phyloP scores from a whole-genome alignment of 92 coral and sea anemone genomes.

The Micromussa lordhowensis region DNA sequence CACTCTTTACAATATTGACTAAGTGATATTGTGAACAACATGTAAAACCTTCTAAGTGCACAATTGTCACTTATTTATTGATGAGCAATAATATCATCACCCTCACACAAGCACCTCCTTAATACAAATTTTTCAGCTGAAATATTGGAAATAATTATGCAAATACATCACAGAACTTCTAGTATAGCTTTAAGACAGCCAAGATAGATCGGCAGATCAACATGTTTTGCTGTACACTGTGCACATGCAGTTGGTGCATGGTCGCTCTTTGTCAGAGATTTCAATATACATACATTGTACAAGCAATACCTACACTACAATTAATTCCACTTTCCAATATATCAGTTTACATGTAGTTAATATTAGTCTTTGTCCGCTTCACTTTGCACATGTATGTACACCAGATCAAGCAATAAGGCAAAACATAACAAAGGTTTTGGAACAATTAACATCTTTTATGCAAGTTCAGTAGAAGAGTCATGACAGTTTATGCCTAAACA shows the following conservation, averaged over 20 bases:
- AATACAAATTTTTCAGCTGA: neutral
- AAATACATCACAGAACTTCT: neutral
- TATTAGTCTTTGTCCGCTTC: neutral
- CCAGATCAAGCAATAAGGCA: neutral
- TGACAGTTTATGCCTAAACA: neutral
- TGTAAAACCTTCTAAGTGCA: neutral
- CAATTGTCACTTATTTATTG: constrained; percentile 1
- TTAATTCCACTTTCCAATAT: neutral
- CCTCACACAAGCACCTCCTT: neutral
- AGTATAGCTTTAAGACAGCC: neutral
- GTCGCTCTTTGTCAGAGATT: neutral
- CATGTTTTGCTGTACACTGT: neutral
- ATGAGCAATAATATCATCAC: neutral
- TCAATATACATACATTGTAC: neutral
- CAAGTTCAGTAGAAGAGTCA: neutral
- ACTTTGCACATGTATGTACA: neutral
- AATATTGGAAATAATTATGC: neutral
- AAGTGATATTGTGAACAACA: neutral
- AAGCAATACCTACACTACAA: neutral
- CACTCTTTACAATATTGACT: neutral
- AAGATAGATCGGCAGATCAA: neutral
- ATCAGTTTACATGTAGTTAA: neutral
- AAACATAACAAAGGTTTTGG: no score
- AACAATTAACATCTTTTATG: no score
- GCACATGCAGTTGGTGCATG: neutral